Evolutionary conservation across 2,888 invertebrate genomes (phyloP).

Genomic region (Stenodema calcarata): DNA sequence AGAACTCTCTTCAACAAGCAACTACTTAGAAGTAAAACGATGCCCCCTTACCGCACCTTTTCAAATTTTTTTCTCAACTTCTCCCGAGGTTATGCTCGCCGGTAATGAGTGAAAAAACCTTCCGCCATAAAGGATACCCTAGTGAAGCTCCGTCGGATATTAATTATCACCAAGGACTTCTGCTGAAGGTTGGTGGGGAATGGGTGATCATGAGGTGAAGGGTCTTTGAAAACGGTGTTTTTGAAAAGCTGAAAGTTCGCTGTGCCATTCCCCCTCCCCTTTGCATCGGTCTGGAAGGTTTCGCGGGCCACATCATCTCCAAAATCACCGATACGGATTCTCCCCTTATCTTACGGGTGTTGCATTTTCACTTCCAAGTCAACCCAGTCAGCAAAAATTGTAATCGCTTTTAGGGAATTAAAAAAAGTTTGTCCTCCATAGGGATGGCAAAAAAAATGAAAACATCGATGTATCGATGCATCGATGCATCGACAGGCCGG

Average conservation of each 20-base stretch:
- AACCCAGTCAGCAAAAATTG: too few relatives aligned
- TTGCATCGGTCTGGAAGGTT: background rate
- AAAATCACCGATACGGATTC: too few relatives aligned
- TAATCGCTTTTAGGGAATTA: too few relatives aligned
- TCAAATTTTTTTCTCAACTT: slow-evolving; percentile 1
- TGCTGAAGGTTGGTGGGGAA: background rate
- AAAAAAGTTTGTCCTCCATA: too few relatives aligned
- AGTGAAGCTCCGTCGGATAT: slow-evolving; percentile 4
- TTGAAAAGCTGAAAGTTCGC: slow-evolving; percentile 5
- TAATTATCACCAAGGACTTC: slow-evolving; percentile 16
- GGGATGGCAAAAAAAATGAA: too few relatives aligned
- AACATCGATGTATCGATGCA: too few relatives aligned
- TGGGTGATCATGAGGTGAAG: too few relatives aligned
- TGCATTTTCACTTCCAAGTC: too few relatives aligned
- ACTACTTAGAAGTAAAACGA: slow-evolving; percentile 24
- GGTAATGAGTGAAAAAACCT: slow-evolving; percentile 18
- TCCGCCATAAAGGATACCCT: slow-evolving; percentile 8
- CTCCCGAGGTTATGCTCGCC: background rate
- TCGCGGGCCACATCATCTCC: background rate
- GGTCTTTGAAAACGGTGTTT: background rate
- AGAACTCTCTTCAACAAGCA: slow-evolving; percentile 19
- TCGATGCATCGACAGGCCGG: too few relatives aligned
- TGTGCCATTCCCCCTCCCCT: background rate
- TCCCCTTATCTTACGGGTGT: too few relatives aligned
- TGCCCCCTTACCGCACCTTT: slow-evolving; percentile 2